Evolutionary conservation across 2,888 invertebrate genomes (phyloP).

Genomic region (Stramonita haemastoma): DNA sequence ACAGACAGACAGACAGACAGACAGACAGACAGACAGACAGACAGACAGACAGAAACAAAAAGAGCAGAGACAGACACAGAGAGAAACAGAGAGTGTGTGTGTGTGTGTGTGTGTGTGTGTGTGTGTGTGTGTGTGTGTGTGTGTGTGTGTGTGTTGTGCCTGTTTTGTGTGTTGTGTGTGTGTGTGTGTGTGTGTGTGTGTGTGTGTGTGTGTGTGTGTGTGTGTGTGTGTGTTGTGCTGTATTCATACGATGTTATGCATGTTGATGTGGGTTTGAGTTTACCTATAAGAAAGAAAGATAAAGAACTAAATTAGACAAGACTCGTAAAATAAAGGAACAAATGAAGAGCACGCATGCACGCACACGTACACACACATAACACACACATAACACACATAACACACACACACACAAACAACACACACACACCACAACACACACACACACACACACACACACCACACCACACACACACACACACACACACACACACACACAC

Average conservation of each 20-base stretch:
- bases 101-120: neutral
- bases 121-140: neutral
- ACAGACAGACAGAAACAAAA: neutral
- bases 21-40: neutral
- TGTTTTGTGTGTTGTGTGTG: neutral
- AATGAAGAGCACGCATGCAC: no score
- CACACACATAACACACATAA: no score
- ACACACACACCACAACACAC: neutral
- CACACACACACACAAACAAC: conserved; percentile 11
- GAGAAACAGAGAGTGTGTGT: no score
- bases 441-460: no score
- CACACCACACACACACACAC: neutral
- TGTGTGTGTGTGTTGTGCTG: conserved; percentile 11
- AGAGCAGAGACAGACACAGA: no score
- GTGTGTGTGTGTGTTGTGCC: neutral
- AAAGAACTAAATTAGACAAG: no score
- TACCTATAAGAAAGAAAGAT: no score
- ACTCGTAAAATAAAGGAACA: no score
- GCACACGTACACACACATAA: no score
- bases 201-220: neutral
- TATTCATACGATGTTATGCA: neutral
- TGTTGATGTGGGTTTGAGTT: no score
- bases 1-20: conserved; percentile 26
- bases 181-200: conserved; percentile 8
- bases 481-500: conserved; percentile 26